These are phyloP conservation scores for Ormyrus thymus DNA, from an alignment of 2,888 invertebrate species.

Conservation along the genomic window DNA sequence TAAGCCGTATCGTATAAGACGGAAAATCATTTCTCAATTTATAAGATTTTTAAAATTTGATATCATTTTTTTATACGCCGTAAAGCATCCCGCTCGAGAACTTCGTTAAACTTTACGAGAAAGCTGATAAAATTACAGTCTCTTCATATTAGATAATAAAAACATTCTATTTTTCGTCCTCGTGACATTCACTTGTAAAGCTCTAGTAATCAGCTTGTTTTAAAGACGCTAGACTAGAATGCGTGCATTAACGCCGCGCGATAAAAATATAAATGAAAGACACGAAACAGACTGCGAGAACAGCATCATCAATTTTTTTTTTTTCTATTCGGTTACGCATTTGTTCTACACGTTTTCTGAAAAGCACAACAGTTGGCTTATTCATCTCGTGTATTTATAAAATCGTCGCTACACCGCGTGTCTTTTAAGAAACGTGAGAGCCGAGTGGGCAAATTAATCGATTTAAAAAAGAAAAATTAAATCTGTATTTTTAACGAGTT, in stretches of 20 bases:
- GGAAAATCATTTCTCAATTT: too few relatives aligned
- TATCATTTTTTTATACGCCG: too few relatives aligned
- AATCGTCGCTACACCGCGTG: not conserved
- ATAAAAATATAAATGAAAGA: slow-evolving; percentile 25
- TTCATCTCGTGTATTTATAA: slow-evolving; percentile 11
- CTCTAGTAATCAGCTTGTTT: not conserved
- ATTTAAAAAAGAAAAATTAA: too few relatives aligned
- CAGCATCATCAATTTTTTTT: slow-evolving; percentile 4
- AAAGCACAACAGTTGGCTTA: not conserved
- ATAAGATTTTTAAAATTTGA: too few relatives aligned
- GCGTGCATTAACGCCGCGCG: slow-evolving; percentile 9
- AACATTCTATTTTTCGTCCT: too few relatives aligned
- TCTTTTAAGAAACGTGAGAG: too few relatives aligned
- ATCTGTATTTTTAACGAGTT: not conserved
- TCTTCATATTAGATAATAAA: too few relatives aligned
- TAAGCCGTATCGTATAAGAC: too few relatives aligned
- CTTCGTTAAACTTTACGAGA: too few relatives aligned
- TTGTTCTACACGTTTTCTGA: not conserved
- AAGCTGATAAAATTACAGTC: too few relatives aligned
- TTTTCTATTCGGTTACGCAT: not conserved
- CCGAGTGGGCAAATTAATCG: too few relatives aligned
- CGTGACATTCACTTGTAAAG: not conserved
- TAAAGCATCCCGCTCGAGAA: too few relatives aligned
- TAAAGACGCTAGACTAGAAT: not conserved
- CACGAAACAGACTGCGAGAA: slow-evolving; percentile 1